phyloP scores from a whole-genome alignment of 2,888 invertebrate genomes.

The Philonicus albiceps region DNA sequence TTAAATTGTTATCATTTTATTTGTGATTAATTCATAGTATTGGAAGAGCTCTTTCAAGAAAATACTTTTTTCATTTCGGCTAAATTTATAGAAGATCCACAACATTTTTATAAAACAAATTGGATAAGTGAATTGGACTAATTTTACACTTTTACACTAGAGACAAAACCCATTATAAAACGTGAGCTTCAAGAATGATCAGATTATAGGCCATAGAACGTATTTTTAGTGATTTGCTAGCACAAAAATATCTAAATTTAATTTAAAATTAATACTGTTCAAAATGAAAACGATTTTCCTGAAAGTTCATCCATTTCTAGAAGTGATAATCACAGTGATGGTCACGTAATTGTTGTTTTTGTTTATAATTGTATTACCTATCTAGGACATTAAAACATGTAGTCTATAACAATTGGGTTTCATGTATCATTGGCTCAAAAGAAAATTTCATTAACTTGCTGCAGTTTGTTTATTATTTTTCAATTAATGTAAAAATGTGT shows the following conservation, averaged over 20 bases:
- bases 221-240: too few relatives aligned
- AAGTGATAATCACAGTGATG: background rate
- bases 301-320: background rate
- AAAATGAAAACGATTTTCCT: background rate
- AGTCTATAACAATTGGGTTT: conserved; percentile 14
- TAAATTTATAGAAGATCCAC: background rate
- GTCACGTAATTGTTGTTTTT: background rate
- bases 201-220: too few relatives aligned
- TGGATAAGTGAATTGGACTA: too few relatives aligned
- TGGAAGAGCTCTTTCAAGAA: background rate
- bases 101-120: background rate
- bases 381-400: conserved; percentile 23
- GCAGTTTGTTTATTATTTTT: background rate
- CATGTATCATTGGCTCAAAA: background rate
- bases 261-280: background rate
- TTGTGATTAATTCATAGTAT: background rate
- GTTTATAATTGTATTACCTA: conserved; percentile 15
- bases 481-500: background rate
- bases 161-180: too few relatives aligned
- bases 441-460: conserved; percentile 11
- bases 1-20: background rate
- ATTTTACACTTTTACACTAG: too few relatives aligned
- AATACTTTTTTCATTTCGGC: background rate
- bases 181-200: too few relatives aligned
- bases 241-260: background rate